Base-by-base conservation (phyloP, 2,888 invertebrate species). In the Brenthis daphne region DNA sequence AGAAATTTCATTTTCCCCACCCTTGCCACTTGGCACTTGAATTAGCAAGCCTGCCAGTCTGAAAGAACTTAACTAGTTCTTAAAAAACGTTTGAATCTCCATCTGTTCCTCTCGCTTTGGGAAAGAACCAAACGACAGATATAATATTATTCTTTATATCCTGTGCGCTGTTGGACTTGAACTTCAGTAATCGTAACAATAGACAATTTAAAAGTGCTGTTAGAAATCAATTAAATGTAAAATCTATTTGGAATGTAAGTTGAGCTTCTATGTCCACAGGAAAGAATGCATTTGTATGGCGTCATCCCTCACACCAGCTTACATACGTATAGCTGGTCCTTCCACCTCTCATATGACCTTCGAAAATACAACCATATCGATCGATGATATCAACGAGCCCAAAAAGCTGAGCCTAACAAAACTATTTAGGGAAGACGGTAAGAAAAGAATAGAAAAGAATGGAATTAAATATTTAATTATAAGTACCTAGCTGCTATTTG, bases 251-350 rank as follows among this genome's bases (percentile, higher is more conserved):
- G n/a, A 8, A 53, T 53, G 8, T 53, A n/a, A 8, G 8, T 20
- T 2, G n/a, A n/a, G n/a, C 11, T 53, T 55, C 6, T 24, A 29
- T 60, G 63, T 61, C 86, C 87, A 66, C 83, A 94, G 94, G 64
- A 93, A 94, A 80, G 92, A 94, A 67, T 93, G 95, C 63, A 84
- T 94, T 37, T 94, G 94, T 71, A 94, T 97, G 94, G 95, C 95
- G 0, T 93, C 94, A 47, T 93, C 95, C 2, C 84, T 97, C 20
- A 90, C 95, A 0, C 97, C 97, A 1, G 95, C 96, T 0, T 96
- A 94, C 83, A 85, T 97, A 3, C 94, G 96, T 64, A 93, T 97
- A 57, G 95, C 95, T 20, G 96, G 97, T 0, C 95, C 95, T 0
- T 94, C 94, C 64, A 95, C 95, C 1, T 86, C 94, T 1, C 86